phyloP scores from a whole-genome alignment of 2,797 vertebrate genomes.

The Sebastes iracundus region DNA sequence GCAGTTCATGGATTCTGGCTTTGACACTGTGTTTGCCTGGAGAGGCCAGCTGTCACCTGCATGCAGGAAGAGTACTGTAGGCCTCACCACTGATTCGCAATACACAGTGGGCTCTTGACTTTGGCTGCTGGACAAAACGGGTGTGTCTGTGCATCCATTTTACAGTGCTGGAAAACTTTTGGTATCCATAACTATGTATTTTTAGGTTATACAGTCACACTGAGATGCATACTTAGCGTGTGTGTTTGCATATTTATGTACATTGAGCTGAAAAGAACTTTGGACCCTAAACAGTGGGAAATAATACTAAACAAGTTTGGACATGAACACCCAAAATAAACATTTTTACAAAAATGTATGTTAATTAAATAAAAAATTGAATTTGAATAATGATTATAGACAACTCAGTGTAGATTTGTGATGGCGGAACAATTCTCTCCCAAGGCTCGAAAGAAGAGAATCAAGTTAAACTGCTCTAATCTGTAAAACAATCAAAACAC shows the following conservation, averaged over 20 bases:
- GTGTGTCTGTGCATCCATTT: constrained; percentile 18
- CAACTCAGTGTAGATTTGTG: background rate
- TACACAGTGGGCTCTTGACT: constrained; percentile 40
- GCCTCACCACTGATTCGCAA: constrained; percentile 44
- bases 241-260: background rate
- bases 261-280: background rate
- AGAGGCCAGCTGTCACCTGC: constrained; percentile 83
- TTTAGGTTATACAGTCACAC: background rate
- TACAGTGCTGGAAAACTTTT: constrained; percentile 15
- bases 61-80: constrained; percentile 39
- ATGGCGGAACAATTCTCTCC: constrained; percentile 9
- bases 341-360: background rate
- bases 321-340: background rate
- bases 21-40: constrained; percentile 75
- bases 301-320: background rate
- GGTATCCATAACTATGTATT: background rate
- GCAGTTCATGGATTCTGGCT: constrained; percentile 80
- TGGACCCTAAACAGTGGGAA: background rate
- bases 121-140: constrained; percentile 38
- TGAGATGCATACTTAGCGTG: background rate
- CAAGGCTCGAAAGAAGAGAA: constrained; percentile 23
- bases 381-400: background rate
- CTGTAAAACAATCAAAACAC: constrained; percentile 50
- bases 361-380: background rate
- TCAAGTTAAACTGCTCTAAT: constrained; percentile 50